phyloP scores from a whole-genome alignment of 1,140 invertebrate species.

The Ips typographus region DNA sequence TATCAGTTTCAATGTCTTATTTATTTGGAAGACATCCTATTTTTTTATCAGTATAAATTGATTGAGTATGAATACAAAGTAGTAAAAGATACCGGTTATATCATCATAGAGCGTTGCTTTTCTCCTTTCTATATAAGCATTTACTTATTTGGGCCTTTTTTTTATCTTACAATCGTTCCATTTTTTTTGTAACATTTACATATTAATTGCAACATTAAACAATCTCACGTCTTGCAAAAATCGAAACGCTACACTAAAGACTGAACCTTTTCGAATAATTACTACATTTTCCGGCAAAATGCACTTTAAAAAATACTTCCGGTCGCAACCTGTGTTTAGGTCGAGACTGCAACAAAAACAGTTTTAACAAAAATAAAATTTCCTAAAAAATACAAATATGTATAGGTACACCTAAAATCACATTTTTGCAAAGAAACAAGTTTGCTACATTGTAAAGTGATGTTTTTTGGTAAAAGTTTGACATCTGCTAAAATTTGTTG shows the following conservation, averaged over 20 bases:
- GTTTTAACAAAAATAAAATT: too few relatives aligned
- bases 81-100: constrained; percentile 22
- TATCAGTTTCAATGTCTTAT: constrained; percentile 47
- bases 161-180: constrained; percentile 42
- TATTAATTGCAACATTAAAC: constrained; percentile 3
- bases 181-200: constrained; percentile 14
- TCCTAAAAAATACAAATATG: too few relatives aligned
- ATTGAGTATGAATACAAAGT: constrained; percentile 49
- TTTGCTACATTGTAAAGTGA: too few relatives aligned
- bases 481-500: too few relatives aligned
- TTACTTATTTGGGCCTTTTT: constrained; percentile 38
- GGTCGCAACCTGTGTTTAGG: too few relatives aligned
- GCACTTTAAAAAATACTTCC: too few relatives aligned
- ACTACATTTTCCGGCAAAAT: too few relatives aligned
- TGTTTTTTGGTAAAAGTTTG: too few relatives aligned
- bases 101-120: constrained; percentile 25
- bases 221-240: constrained; percentile 5
- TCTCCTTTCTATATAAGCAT: constrained; percentile 34
- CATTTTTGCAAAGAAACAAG: too few relatives aligned
- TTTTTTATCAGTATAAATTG: constrained; percentile 51
- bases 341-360: too few relatives aligned
- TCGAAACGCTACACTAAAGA: not conserved
- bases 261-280: too few relatives aligned
- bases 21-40: constrained; percentile 52
- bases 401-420: too few relatives aligned